phyloP scores from a whole-genome alignment of 2,888 invertebrate species.

The Stenodera caucasica region DNA sequence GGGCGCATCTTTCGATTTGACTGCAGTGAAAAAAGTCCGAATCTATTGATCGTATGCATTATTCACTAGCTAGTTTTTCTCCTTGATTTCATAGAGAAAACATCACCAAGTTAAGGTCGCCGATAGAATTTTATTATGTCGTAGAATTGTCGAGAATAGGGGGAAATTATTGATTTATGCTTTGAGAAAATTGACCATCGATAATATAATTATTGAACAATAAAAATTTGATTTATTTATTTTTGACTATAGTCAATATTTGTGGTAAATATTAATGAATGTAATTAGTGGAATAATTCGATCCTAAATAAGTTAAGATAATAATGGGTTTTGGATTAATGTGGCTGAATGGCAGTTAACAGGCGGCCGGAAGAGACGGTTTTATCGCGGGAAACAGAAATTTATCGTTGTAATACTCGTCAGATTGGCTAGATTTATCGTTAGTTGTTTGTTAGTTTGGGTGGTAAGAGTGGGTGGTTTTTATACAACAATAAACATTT shows the following conservation, averaged over 20 bases:
- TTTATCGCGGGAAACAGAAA: conserved; percentile 7
- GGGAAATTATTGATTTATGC: too few relatives aligned
- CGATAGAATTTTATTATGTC: too few relatives aligned
- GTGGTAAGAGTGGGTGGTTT: conserved; percentile 2
- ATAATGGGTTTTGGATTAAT: conserved; percentile 8
- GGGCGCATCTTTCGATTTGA: neutral
- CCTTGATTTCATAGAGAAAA: too few relatives aligned
- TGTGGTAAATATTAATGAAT: neutral
- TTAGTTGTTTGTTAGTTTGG: conserved; percentile 1
- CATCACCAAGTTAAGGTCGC: too few relatives aligned
- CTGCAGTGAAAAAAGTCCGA: neutral
- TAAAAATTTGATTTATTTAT: neutral
- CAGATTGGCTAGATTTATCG: conserved; percentile 3
- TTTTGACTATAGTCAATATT: neutral
- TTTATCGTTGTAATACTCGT: conserved; percentile 8
- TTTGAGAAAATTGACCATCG: too few relatives aligned
- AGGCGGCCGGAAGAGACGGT: conserved; percentile 8
- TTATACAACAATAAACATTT: too few relatives aligned
- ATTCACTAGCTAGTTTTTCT: conserved; percentile 15
- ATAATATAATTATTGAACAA: too few relatives aligned
- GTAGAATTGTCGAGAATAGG: too few relatives aligned
- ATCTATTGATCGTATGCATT: conserved; percentile 8
- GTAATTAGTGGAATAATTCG: neutral
- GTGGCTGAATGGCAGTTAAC: conserved; percentile 6
- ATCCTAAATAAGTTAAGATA: conserved; percentile 7